Conservation (phyloP, 2,797 vertebrate species). For the Aselliscus stoliczkanus region DNA sequence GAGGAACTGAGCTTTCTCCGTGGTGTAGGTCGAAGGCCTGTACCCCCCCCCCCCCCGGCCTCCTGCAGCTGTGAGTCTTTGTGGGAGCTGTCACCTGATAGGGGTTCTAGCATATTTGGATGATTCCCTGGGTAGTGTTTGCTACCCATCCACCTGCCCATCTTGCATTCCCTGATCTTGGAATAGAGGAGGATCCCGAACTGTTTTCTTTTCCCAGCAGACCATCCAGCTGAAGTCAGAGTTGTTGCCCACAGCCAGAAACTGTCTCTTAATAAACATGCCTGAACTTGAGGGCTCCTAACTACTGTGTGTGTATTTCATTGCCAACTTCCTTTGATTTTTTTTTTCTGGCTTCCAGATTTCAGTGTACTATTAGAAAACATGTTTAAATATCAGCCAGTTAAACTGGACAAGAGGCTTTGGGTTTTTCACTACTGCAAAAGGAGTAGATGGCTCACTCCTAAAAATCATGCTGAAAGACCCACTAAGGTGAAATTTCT, state of each 20-base stretch:
- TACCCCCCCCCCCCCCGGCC: background rate
- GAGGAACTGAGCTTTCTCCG: background rate
- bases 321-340: slow-evolving; percentile 34
- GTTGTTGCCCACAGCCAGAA: slow-evolving; percentile 14
- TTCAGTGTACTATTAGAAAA: slow-evolving; percentile 37
- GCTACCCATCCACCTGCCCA: background rate
- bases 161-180: slow-evolving; percentile 9
- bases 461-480: background rate
- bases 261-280: slow-evolving; percentile 31
- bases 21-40: background rate
- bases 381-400: background rate
- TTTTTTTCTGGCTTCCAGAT: background rate
- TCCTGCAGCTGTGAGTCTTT: background rate
- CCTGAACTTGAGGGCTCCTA: slow-evolving; percentile 46
- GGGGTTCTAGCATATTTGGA: background rate
- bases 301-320: background rate
- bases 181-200: background rate
- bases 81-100: background rate
- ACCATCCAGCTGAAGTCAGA: slow-evolving; percentile 42
- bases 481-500: background rate
- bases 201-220: background rate
- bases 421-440: background rate
- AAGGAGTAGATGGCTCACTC: background rate
- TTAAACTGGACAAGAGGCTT: background rate
- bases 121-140: background rate